Evolutionary conservation across 2,888 invertebrate genomes (phyloP), one percentile per base, ranked within the genome.

Genomic region (Platycheirus rosarum): DNA sequence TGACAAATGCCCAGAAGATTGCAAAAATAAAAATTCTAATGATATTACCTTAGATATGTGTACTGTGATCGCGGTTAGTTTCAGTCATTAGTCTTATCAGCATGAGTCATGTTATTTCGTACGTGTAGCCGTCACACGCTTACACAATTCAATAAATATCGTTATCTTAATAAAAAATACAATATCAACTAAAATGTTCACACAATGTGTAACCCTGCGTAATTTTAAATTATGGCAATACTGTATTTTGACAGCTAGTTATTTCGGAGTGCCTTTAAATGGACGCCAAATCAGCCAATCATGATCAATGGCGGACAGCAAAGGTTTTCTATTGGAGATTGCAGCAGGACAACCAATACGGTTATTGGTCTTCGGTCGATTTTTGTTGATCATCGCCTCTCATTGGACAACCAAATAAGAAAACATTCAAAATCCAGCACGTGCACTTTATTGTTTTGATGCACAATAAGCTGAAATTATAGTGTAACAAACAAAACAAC

Each of bases 241-340:
- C 68, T 6, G 1, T 13, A 14, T 4, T 78, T 79, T 85, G 85
- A 85, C 85, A 84, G 74, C 26, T 49, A 42, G 76, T 68, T 68
- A 69, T 84, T 69, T 85, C 79, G 84, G 84, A 85, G 84, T 85
- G 63, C 51, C 84, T 85, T 84, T 85, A 85, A 86, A 86, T 86
- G 86, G 86, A 86, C 86, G 86, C 86, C 85, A 86, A 85, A 85
- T 86, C 86, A 86, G 86, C 86, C 86, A 87, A 87, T 87, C 86
- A 87, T 85, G 86, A 86, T 86, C 86, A 86, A 86, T 86, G 86
- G 86, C 86, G 85, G 85, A 86, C 85, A 84, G 84, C 84, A 85
- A 73, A 86, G 86, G 85, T 85, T 86, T 86, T 86, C 86, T 86
- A 86, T 86, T 86, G 86, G 86, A 86, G 85, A 85, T 84, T 85